Percentiles rank a stretch among this genome's conserved stretches.
phyloP scores from a whole-genome alignment of 2,888 invertebrate genomes.

The Heteromurus nitidus region DNA sequence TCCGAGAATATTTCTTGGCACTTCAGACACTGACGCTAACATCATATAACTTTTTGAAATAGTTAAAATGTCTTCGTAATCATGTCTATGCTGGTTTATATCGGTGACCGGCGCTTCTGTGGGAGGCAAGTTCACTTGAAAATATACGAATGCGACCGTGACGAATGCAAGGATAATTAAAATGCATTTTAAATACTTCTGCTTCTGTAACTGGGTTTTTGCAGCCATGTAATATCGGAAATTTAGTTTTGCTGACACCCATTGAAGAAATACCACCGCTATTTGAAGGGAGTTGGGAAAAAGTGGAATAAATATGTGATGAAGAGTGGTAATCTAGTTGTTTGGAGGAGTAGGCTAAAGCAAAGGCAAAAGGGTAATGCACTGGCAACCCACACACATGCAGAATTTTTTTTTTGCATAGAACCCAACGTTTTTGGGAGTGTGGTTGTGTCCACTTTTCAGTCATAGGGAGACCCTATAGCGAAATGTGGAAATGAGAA shows the following conservation, averaged over 20 bases:
- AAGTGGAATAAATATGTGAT: conserved; percentile 16
- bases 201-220: conserved; percentile 12
- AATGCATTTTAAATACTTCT: conserved; percentile 39
- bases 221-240: conserved; percentile 37
- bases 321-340: not conserved
- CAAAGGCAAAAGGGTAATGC: conserved; percentile 57
- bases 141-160: conserved; percentile 1
- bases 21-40: conserved; percentile 30
- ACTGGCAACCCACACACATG: conserved; percentile 46
- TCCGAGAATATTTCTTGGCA: conserved; percentile 31
- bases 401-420: conserved; percentile 1
- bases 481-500: conserved; percentile 15
- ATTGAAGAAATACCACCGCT: not conserved
- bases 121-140: conserved; percentile 24
- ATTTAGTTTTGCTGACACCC: conserved; percentile 24
- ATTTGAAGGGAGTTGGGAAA: conserved; percentile 4
- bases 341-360: not conserved
- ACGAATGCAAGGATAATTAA: conserved; percentile 9
- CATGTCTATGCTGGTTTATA: conserved; percentile 41
- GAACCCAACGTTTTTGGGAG: not conserved
- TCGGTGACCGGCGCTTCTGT: conserved; percentile 6
- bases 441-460: not conserved
- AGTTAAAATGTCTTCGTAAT: conserved; percentile 28
- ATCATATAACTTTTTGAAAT: not conserved
- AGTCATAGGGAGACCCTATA: not conserved